Evolutionary conservation across 92 coral and sea anemone species (phyloP), one percentile per base, ranked within the genome.

Genomic region (Porites rus): DNA sequence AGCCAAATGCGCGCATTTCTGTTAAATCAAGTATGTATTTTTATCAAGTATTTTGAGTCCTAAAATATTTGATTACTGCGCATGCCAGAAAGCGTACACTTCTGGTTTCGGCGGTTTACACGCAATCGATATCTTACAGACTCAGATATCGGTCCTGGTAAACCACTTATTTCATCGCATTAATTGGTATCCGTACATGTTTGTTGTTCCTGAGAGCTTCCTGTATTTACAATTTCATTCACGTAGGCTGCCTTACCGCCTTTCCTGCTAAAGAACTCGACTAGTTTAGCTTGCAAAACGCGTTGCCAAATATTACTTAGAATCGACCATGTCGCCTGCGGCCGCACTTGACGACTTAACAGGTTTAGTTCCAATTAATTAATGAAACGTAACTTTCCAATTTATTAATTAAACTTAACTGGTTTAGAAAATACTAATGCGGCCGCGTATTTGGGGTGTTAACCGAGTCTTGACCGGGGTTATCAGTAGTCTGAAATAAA

Each of bases 151-250:
- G 17, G 72, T 64, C 10, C 21, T 24, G 87, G 79, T 51, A 4
- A 63, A 73, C 80, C 80, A 79, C 86, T 71, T 19, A 82, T 72
- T 56, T 80, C 85, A 73, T 72, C 79, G 60, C 76, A 82, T 72
- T 82, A 71, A 82, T 60, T 31, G 51, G 51, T 72, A 72, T 82
- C 86, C 87, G 87, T 14, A 72, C 60, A 60, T 63, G 78, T 83
- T 70, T 72, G 78, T 72, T 81, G 61, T 81, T 69, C 78, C 86
- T 80, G 86, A 2, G 86, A 7, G 19, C 43, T 82, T 82, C 69
- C 78, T 72, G 72, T 31, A 63, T 22, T 50, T 50, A 51, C 20
- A 46, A 72, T 62, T 73, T 74, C 65, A 46, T 83, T 83, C 87
- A 83, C 74, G 80, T 62, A 74, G 80, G 63, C 68, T 63, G 11